Percentiles rank a stretch among this genome's conserved stretches.
These are phyloP conservation scores for Lasioglossum figueresi DNA, from an alignment of 2,888 invertebrate genomes.

Conservation along the genomic window DNA sequence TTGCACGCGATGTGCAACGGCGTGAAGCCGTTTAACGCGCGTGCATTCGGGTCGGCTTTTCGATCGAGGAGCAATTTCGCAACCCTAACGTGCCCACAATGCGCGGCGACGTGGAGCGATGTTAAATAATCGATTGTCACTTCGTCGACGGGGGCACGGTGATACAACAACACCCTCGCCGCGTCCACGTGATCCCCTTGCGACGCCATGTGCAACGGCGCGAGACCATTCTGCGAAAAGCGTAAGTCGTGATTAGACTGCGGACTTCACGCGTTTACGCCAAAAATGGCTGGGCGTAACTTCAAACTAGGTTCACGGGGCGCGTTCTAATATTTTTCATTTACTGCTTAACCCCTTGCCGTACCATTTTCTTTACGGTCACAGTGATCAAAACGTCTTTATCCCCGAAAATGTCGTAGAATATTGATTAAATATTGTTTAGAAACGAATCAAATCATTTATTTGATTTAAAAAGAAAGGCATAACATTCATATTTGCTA, in stretches of 20 bases:
- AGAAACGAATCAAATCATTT: too few species aligned
- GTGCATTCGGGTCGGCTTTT: conserved; percentile 98
- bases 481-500: too few species aligned
- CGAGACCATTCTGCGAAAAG: conserved; percentile 90
- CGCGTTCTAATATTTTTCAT: too few species aligned
- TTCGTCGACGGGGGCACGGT: conserved; percentile 99
- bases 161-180: conserved; percentile 94
- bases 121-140: conserved; percentile 99
- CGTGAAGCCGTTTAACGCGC: conserved; percentile 98
- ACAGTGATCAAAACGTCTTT: too few species aligned
- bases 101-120: conserved; percentile 97
- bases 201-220: conserved; percentile 99
- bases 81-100: conserved; percentile 96
- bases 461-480: too few species aligned
- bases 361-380: too few species aligned
- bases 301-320: too few species aligned
- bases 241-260: not conserved
- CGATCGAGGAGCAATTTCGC: conserved; percentile 96
- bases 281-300: too few species aligned
- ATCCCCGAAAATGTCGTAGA: too few species aligned
- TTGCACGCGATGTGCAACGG: conserved; percentile 99
- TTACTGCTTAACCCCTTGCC: too few species aligned
- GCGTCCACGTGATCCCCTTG: conserved; percentile 99
- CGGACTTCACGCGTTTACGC: not conserved
- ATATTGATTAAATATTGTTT: too few species aligned